These are phyloP conservation scores for Dorcus hopei DNA, from an alignment of 2,888 invertebrate species.

Conservation along the genomic window DNA sequence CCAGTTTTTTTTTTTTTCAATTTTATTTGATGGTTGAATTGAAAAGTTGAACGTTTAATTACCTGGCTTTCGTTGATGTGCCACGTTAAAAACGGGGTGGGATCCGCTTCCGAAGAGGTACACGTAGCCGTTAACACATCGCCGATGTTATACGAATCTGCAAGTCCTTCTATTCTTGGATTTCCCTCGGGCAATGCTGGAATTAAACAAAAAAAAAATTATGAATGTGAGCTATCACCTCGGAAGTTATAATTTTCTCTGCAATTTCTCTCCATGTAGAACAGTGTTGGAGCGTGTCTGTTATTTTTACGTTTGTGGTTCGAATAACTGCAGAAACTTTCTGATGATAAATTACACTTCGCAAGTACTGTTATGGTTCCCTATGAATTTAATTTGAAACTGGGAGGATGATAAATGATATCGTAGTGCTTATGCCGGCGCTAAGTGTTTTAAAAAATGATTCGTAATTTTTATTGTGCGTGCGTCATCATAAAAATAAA, in stretches of 20 bases:
- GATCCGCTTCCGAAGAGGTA: slow-evolving; percentile 42
- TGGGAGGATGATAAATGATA: too few relatives aligned
- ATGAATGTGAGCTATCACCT: neutral
- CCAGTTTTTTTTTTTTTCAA: neutral
- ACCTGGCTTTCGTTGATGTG: slow-evolving; percentile 43
- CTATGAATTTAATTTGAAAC: too few relatives aligned
- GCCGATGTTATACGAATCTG: slow-evolving; percentile 37
- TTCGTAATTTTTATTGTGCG: too few relatives aligned
- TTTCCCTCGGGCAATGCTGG: slow-evolving; percentile 43
- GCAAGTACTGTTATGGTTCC: too few relatives aligned
- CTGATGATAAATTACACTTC: too few relatives aligned
- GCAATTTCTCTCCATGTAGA: slow-evolving; percentile 4
- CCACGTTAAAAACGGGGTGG: slow-evolving; percentile 41
- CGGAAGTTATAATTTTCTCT: neutral
- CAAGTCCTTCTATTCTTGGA: slow-evolving; percentile 40
- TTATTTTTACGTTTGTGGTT: slow-evolving; percentile 9
- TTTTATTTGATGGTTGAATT: neutral
- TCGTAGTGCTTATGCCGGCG: too few relatives aligned
- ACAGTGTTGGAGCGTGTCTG: too few relatives aligned
- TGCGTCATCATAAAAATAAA: too few relatives aligned
- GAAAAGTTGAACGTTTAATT: neutral
- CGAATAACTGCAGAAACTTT: neutral
- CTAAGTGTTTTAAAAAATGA: too few relatives aligned
- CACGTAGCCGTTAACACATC: slow-evolving; percentile 41
- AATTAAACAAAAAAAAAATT: slow-evolving; percentile 27